Percentiles rank a stretch among this genome's conserved stretches.
Evolutionary conservation across 2,888 invertebrate genomes (phyloP).

Genomic region (Noctua pronuba): DNA sequence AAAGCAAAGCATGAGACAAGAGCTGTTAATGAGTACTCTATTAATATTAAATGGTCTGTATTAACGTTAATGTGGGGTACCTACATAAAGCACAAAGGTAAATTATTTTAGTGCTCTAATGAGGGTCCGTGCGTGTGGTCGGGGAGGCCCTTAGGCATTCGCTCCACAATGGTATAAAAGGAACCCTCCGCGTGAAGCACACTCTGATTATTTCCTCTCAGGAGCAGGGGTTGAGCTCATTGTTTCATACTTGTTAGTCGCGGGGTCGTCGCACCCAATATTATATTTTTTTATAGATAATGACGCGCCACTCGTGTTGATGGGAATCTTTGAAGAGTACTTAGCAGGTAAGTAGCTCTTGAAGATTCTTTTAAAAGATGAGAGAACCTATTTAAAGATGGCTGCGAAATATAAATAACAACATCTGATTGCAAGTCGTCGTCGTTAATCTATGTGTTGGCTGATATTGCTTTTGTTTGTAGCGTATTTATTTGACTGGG

Average conservation of each 20-base stretch:
- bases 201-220: constrained; percentile 82
- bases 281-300: constrained; percentile 56
- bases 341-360: constrained; percentile 49
- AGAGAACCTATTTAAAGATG: constrained; percentile 27
- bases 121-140: constrained; percentile 75
- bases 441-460: constrained; percentile 23
- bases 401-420: constrained; percentile 21
- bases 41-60: constrained; percentile 65
- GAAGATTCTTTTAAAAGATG: constrained; percentile 32
- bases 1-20: constrained; percentile 24
- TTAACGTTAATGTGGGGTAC: constrained; percentile 60
- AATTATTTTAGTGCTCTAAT: constrained; percentile 81
- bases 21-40: constrained; percentile 58
- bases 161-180: constrained; percentile 76
- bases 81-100: constrained; percentile 71
- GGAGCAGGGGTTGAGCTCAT: constrained; percentile 74
- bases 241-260: constrained; percentile 77
- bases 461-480: constrained; percentile 47
- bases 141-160: constrained; percentile 60
- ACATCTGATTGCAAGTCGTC: constrained; percentile 26
- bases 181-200: constrained; percentile 74
- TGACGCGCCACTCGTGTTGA: constrained; percentile 51
- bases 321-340: constrained; percentile 60
- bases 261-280: constrained; percentile 75
- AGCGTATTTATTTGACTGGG: constrained; percentile 33